Conservation (phyloP, 2,113 vertebrate species). For the Saguinus midas region DNA sequence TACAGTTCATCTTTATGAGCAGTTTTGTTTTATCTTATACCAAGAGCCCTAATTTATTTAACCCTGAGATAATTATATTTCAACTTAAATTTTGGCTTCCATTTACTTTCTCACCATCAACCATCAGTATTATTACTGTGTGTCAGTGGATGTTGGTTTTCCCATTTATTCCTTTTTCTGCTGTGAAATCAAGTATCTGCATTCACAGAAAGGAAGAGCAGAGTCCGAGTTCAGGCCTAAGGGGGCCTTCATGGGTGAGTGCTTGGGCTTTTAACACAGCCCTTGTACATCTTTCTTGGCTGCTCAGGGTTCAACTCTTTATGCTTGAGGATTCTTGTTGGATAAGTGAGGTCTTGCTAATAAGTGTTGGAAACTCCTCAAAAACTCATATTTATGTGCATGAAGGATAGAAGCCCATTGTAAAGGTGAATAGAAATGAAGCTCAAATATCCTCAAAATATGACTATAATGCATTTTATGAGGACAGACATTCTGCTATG, state of each 20-base stretch:
- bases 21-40: not conserved
- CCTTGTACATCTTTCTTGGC: not conserved
- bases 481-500: not conserved
- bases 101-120: not conserved
- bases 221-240: accelerated
- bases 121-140: not conserved
- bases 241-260: not conserved
- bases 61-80: not conserved
- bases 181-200: not conserved
- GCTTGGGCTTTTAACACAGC: not conserved
- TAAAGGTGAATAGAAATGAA: not conserved
- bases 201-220: not conserved
- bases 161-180: not conserved
- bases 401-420: not conserved
- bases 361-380: not conserved
- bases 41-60: not conserved
- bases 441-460: not conserved
- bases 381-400: not conserved
- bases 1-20: not conserved
- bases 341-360: not conserved
- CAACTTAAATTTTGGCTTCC: not conserved
- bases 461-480: not conserved
- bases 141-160: not conserved
- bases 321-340: not conserved
- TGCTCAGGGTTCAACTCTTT: not conserved